These are phyloP conservation scores for Sinelater perroti DNA, from an alignment of 2,888 invertebrate genomes.

Conservation along the genomic window DNA sequence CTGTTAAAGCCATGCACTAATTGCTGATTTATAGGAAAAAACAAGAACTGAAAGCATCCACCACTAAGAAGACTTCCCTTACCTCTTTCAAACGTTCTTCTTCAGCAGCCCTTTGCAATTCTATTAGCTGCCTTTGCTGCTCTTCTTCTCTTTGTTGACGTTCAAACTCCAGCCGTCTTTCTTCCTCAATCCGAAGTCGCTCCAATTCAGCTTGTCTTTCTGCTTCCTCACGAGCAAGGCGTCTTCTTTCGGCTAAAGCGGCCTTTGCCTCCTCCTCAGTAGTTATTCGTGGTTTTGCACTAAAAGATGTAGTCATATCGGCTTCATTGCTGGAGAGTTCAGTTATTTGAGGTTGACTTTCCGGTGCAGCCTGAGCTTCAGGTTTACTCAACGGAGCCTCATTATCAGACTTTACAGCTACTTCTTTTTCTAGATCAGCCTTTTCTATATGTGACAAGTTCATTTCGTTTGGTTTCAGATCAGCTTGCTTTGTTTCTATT, in stretches of 20 bases:
- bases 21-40: too few species aligned
- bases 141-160: conserved; percentile 81
- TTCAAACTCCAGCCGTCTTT: conserved; percentile 77
- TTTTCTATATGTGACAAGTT: conserved; percentile 22
- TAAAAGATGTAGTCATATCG: conserved; percentile 70
- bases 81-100: conserved; percentile 87
- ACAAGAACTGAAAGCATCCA: not conserved
- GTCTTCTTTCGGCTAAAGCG: conserved; percentile 87
- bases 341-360: conserved; percentile 33
- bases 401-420: conserved; percentile 2
- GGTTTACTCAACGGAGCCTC: conserved; percentile 4
- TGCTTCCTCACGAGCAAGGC: conserved; percentile 89
- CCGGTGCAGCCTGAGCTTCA: conserved; percentile 22
- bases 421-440: conserved; percentile 24
- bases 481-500: conserved; percentile 30
- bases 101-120: conserved; percentile 82
- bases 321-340: conserved; percentile 32
- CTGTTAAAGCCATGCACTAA: too few species aligned
- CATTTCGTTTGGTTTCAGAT: conserved; percentile 19
- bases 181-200: conserved; percentile 75
- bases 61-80: too few species aligned
- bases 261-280: conserved; percentile 95
- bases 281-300: conserved; percentile 75
- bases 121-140: conserved; percentile 79
- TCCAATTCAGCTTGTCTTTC: conserved; percentile 90